These are phyloP conservation scores for Anguilla anguilla DNA, from an alignment of 2,797 vertebrate genomes.

Conservation along the genomic window DNA sequence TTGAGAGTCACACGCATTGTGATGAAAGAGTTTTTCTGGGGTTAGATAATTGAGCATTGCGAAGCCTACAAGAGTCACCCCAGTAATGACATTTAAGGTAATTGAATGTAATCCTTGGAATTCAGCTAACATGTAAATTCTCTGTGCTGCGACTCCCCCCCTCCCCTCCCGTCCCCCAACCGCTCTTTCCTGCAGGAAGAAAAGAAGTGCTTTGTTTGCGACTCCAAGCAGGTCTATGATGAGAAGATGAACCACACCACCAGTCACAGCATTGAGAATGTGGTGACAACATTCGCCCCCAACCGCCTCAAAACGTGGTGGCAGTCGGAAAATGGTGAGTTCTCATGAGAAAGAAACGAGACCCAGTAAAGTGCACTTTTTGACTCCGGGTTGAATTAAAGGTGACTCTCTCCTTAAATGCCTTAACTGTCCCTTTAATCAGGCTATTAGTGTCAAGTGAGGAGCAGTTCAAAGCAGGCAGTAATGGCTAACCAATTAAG, in stretches of 20 bases:
- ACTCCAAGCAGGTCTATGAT: constrained; percentile 78
- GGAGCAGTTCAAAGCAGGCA: constrained; percentile 48
- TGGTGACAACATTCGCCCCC: constrained; percentile 89
- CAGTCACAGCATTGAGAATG: constrained; percentile 90
- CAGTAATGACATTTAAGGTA: constrained; percentile 38
- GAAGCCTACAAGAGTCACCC: constrained; percentile 11
- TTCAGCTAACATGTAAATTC: constrained; percentile 44
- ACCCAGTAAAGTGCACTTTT: neutral
- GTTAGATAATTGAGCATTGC: constrained; percentile 11
- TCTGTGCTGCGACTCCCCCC: constrained; percentile 11
- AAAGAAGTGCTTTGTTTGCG: constrained; percentile 94
- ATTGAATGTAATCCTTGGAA: constrained; percentile 52
- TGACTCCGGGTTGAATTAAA: constrained; percentile 52
- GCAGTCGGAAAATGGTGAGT: constrained; percentile 95
- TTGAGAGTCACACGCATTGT: neutral
- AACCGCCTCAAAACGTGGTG: constrained; percentile 97
- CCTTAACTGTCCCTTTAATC: constrained; percentile 55
- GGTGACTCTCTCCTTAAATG: constrained; percentile 43
- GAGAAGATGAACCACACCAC: constrained; percentile 72
- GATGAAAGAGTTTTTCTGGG: constrained; percentile 5
- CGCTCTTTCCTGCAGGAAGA: constrained; percentile 81
- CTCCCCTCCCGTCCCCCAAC: neutral
- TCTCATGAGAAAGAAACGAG: neutral
- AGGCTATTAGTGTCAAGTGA: constrained; percentile 53
- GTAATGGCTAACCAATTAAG: constrained; percentile 51